These are phyloP conservation scores for Apotomis capreana DNA, from an alignment of 2,888 invertebrate genomes.

Conservation along the genomic window DNA sequence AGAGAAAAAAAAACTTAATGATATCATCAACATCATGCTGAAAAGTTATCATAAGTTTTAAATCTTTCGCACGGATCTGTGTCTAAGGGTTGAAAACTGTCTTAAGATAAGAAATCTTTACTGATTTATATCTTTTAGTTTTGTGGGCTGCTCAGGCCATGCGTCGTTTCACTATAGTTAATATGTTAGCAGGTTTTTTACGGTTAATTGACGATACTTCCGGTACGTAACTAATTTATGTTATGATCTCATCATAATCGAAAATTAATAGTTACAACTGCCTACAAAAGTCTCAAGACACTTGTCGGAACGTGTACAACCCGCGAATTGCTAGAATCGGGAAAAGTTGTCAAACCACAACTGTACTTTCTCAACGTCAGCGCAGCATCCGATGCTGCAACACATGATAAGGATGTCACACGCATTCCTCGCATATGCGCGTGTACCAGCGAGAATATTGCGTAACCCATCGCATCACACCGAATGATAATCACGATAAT, in stretches of 20 bases:
- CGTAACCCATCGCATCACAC: conserved; percentile 48
- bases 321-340: conserved; percentile 3
- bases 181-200: too few species aligned
- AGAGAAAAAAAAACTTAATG: too few species aligned
- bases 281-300: background rate
- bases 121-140: too few species aligned
- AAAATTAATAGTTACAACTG: background rate
- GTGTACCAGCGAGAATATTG: conserved; percentile 41
- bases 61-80: too few species aligned
- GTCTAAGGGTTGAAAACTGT: too few species aligned
- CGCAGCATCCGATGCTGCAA: conserved; percentile 16
- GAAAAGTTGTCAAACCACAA: conserved; percentile 21
- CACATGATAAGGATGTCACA: conserved; percentile 14
- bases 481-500: conserved; percentile 46
- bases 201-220: too few species aligned
- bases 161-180: too few species aligned
- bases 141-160: too few species aligned
- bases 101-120: too few species aligned
- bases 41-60: too few species aligned
- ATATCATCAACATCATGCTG: too few species aligned
- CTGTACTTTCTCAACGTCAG: conserved; percentile 22
- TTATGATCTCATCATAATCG: background rate
- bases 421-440: conserved; percentile 17
- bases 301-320: conserved; percentile 8
- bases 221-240: too few species aligned